Conservation (phyloP, 2,113 vertebrate genomes). For the Sigmodon hispidus region DNA sequence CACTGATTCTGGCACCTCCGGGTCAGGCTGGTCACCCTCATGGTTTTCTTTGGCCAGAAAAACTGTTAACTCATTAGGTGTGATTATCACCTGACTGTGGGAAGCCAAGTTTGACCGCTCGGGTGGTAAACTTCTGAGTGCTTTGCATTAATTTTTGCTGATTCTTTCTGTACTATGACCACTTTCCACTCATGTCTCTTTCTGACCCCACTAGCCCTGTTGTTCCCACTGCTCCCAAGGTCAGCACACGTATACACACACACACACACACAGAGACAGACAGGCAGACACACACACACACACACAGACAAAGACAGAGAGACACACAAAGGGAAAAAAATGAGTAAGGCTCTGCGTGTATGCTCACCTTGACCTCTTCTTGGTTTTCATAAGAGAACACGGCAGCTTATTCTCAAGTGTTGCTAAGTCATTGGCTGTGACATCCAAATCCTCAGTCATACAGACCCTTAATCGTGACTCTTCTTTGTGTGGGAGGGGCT, state of each 20-base stretch:
- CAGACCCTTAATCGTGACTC: not conserved
- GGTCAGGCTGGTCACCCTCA: not conserved
- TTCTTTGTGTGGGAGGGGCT: not conserved
- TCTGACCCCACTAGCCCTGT: not conserved
- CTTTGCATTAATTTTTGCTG: slow-evolving; percentile 65
- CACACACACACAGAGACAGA: not conserved
- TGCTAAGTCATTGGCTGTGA: not conserved
- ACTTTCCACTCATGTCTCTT: not conserved
- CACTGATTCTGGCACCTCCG: not conserved
- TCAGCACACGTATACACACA: not conserved
- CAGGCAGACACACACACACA: no score
- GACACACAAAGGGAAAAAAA: not conserved
- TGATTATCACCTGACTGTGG: slow-evolving; percentile 65
- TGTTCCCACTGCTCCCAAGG: not conserved
- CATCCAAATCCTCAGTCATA: fast-evolving
- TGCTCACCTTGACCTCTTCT: not conserved
- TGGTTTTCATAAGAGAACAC: not conserved
- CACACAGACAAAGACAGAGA: not conserved
- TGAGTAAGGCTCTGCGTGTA: not conserved
- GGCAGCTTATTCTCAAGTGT: not conserved
- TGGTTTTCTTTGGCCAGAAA: not conserved
- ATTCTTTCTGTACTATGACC: slow-evolving; percentile 67
- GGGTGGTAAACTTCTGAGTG: slow-evolving; percentile 64
- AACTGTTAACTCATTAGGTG: slow-evolving; percentile 60
- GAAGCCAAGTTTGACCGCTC: slow-evolving; percentile 68